Base-by-base conservation (phyloP, 2,113 vertebrate genomes). In the Oncorhynchus nerka region DNA sequence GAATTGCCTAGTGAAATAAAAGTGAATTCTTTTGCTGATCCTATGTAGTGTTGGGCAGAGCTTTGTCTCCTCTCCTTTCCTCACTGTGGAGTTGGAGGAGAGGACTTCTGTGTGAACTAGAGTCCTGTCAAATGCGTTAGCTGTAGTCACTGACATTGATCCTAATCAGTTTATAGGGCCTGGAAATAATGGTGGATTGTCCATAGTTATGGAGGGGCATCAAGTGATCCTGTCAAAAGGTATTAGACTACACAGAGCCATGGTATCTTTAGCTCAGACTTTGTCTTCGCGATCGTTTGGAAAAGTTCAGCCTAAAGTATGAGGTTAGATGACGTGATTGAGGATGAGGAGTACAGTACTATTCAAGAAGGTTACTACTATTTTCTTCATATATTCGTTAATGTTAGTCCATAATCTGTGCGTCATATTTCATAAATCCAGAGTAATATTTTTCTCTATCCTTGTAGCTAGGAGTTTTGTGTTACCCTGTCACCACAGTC, bases 121-220 rank as follows among this genome's bases (percentile, higher is more conserved):
- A 34, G 62, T 57, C 24, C 81, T 85, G 84, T 81, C 84, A 83
- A 39, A 61, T 39, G 22, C 62, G 57, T 76, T 83, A 76, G 71
- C 75, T 78, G 61, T 57, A 75, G 22, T 32, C 64, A 65, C 24
- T 82, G 75, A 80, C 68, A 68, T 34, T 82, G 73, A 80, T 67
- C 73, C 30, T 70, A 75, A 80, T 82, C 66, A 77, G 48, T 67
- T 80, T 80, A 75, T 64, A 65, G 68, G 78, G 67, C 26, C 70
- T 57, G 49, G 74, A 68, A 76, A 72, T 51, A 78, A 71, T 45
- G 48, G 57, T 55, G 55, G 59, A 77, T 78, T 48, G 73, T 69
- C 77, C 69, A 55, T 8, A 73, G 76, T 64, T 24, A 57, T 75
- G 28, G 62, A 59, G 39, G 68, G 66, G 59, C 32, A 70, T 59